A percentile compares a stretch with the other conserved stretches of the same genome.
Evolutionary conservation across 2,113 vertebrate genomes (phyloP).

Genomic region (Bettongia penicillata): DNA sequence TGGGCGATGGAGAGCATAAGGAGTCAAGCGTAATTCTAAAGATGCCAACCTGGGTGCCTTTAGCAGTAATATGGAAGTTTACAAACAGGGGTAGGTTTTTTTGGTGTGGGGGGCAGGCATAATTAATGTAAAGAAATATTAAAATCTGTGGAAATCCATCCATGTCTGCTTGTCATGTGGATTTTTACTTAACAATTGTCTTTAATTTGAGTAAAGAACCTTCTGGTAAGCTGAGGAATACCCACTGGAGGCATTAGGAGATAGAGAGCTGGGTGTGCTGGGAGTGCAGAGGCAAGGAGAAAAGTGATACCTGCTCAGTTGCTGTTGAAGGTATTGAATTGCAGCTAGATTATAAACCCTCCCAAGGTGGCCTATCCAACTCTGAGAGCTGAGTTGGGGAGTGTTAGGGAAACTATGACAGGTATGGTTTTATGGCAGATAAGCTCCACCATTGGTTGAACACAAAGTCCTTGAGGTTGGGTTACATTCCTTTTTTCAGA

Average conservation of each 20-base stretch:
- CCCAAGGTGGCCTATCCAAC: background rate
- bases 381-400: background rate
- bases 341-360: background rate
- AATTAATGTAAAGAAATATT: background rate
- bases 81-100: background rate
- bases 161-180: background rate
- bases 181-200: background rate
- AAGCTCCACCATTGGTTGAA: background rate
- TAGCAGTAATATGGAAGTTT: background rate
- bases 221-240: background rate
- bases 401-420: too few species aligned
- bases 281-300: background rate
- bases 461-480: too few species aligned
- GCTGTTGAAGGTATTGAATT: background rate
- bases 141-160: background rate
- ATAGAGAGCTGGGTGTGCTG: background rate
- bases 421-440: too few species aligned
- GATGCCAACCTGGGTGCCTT: background rate
- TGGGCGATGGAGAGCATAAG: background rate
- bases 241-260: background rate
- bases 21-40: background rate
- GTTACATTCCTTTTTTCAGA: too few species aligned
- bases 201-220: background rate
- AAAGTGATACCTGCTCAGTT: background rate
- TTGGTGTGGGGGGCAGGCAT: background rate